A percentile compares a stretch with the other conserved stretches of the same genome.
Evolutionary conservation across 2,797 vertebrate genomes (phyloP).

Genomic region (Platalea minor): DNA sequence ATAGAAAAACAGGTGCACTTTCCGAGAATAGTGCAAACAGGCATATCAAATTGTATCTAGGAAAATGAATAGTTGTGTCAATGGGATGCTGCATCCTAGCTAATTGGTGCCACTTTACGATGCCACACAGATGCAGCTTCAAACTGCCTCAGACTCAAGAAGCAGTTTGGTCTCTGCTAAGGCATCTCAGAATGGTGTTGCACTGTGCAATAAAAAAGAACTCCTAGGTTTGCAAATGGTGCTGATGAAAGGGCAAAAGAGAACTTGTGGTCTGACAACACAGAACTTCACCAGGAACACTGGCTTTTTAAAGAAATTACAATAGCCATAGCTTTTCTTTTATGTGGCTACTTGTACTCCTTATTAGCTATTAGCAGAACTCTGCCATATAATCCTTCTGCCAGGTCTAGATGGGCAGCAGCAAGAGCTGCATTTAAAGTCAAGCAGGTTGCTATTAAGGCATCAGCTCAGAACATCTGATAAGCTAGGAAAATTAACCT

Average conservation of each 20-base stretch:
- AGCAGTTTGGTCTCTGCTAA: not conserved
- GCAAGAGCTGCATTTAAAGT: not conserved
- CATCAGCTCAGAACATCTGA: not conserved
- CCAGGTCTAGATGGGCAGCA: not conserved
- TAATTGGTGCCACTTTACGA: not conserved
- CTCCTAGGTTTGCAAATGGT: accelerated
- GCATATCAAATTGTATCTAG: not conserved
- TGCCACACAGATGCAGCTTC: not conserved
- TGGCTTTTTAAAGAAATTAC: not conserved
- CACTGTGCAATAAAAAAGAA: not conserved
- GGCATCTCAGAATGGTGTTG: not conserved
- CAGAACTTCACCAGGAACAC: not conserved
- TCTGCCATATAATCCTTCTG: not conserved
- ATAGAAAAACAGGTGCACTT: not conserved
- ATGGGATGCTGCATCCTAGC: not conserved
- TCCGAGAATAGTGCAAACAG: not conserved
- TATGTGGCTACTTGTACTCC: not conserved
- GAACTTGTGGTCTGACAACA: not conserved
- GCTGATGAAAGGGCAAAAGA: not conserved
- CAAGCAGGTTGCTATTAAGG: not conserved
- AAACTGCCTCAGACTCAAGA: not conserved
- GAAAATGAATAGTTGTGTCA: not conserved
- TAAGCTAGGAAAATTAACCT: not conserved
- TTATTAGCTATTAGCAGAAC: not conserved
- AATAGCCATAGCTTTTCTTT: not conserved